Base-by-base conservation (phyloP, 2,797 vertebrate species). In the Notoglanidium macrostoma region DNA sequence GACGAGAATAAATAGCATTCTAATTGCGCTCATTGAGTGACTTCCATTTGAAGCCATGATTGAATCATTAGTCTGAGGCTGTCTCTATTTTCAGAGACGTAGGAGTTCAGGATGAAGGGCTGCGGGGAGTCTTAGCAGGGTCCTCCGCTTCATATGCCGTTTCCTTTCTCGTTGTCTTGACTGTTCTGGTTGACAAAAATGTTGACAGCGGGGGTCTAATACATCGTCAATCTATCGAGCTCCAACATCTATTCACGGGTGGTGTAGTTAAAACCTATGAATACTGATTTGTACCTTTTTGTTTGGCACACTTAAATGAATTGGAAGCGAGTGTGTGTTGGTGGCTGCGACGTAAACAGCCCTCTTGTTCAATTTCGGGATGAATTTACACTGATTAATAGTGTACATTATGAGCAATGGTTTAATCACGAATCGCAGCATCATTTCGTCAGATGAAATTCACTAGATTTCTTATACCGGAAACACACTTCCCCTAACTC, bases 1-100 rank as follows among this genome's bases (percentile, higher is more conserved):
- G 44, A 65, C 57, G 54, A 80, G 68, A 77, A 83, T 83, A 87
- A 83, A 74, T 83, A 87, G 86, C 86, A 65, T 76, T 83, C 80
- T 83, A 83, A 83, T 87, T 83, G 86, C 80, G 68, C 80, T 87
- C 70, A 87, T 83, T 83, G 80, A 87, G 86, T 83, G 59, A 76
- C 70, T 76, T 54, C 44, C 46, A 65, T 76, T 87, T 83, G 80
- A 87, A 87, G 70, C 44, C 11, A 83, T 83, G 86, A 87, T 67
- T 87, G 86, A 87, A 82, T 83, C 86, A 87, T 87, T 83, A 87
- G 57, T 51, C 68, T 83, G 79, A 83, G 80, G 79, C 80, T 73
- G 77, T 65, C 68, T 87, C 86, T 87, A 83, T 87, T 87, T 87
- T 83, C 68, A 55, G 86, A 83, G 86, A 81, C 15, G 80, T 87